Conservation (phyloP, 2,113 vertebrate genomes). For the Tragelaphus scriptus region DNA sequence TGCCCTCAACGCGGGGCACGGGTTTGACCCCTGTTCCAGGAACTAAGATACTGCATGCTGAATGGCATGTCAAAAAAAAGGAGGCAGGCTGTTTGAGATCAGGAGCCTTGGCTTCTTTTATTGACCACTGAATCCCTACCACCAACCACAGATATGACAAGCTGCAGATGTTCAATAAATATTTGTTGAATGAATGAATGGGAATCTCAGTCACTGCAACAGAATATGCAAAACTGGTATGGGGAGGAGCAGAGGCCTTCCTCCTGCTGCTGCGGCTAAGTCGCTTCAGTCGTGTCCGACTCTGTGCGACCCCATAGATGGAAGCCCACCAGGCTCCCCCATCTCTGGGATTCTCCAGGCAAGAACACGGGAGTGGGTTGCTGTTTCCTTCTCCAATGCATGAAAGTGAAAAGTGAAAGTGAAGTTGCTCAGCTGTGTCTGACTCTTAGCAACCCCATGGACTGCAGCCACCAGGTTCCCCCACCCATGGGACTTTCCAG, state of each 20-base stretch:
- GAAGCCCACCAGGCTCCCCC: too few species aligned
- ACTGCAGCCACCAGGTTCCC: too few species aligned
- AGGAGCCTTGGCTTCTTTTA: neutral
- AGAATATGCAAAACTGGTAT: neutral
- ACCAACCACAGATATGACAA: neutral
- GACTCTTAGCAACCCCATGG: too few species aligned
- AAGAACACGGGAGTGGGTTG: too few species aligned
- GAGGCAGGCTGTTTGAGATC: neutral
- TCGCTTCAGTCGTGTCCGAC: too few species aligned
- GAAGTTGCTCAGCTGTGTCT: too few species aligned
- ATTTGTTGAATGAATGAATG: neutral
- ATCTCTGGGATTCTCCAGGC: too few species aligned
- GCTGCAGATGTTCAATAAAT: neutral
- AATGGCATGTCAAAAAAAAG: neutral
- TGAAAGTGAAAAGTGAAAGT: too few species aligned
- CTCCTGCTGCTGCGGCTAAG: too few species aligned
- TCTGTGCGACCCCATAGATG: too few species aligned
- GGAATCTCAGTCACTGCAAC: neutral
- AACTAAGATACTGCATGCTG: neutral
- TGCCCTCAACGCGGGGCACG: neutral
- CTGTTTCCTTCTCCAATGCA: too few species aligned
- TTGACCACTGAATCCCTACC: neutral
- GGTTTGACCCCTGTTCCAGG: neutral
- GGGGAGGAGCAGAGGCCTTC: neutral
- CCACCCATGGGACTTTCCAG: too few species aligned